Evolutionary conservation across 2,888 invertebrate genomes (phyloP).

Genomic region (Meandrusa payeni): DNA sequence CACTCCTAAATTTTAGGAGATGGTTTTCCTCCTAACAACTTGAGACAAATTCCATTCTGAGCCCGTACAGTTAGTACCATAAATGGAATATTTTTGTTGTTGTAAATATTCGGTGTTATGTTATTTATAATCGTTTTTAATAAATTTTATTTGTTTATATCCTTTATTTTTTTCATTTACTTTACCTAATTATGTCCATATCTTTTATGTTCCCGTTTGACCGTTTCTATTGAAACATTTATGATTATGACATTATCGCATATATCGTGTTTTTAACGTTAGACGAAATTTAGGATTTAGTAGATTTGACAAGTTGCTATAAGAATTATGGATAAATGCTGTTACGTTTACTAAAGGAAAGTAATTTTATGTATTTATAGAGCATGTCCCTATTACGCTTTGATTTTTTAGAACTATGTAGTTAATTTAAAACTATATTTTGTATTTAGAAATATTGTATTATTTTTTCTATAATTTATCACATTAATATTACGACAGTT

Average conservation of each 20-base stretch:
- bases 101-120: conserved; percentile 69
- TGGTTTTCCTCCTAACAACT: no score
- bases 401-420: no score
- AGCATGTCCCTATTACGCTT: neutral
- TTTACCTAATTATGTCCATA: conserved; percentile 9
- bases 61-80: no score
- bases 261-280: neutral
- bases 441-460: no score
- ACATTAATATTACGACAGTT: no score
- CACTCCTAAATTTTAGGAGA: no score
- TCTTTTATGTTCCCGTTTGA: conserved; percentile 6
- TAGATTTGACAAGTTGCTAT: conserved; percentile 7
- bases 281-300: conserved; percentile 8
- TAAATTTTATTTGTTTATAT: conserved; percentile 57
- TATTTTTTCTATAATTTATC: no score
- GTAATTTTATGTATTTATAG: neutral
- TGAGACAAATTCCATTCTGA: no score
- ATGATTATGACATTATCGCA: no score
- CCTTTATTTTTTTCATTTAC: conserved; percentile 38
- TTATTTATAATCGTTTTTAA: conserved; percentile 47
- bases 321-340: no score
- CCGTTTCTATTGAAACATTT: neutral
- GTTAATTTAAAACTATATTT: no score
- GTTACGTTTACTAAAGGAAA: no score
- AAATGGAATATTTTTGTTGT: conserved; percentile 59